These are phyloP conservation scores for Fistularia commersonii DNA, from an alignment of 2,797 vertebrate genomes.

Conservation along the genomic window DNA sequence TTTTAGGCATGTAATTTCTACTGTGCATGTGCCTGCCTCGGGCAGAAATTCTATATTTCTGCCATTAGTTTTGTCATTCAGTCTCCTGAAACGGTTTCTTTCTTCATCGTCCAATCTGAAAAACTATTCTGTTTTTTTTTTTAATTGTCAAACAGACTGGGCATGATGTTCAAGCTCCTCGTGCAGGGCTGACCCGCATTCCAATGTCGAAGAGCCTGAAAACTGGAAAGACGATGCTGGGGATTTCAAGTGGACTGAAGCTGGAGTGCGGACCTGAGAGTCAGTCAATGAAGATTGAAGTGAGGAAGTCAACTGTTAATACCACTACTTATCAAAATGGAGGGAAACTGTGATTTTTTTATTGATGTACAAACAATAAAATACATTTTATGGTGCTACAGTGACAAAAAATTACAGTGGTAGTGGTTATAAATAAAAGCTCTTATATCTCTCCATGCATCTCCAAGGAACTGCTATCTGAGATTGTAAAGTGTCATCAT, in stretches of 20 bases:
- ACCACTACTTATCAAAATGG: constrained; percentile 79
- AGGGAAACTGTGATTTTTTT: constrained; percentile 82
- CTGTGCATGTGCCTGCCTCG: constrained; percentile 14
- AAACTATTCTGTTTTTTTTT: constrained; percentile 27
- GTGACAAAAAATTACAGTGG: constrained; percentile 10
- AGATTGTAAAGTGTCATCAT: constrained; percentile 21
- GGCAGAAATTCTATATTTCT: constrained; percentile 26
- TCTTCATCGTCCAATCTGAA: constrained; percentile 31
- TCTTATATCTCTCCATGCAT: constrained; percentile 6
- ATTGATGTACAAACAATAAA: not conserved
- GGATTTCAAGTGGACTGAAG: constrained; percentile 88
- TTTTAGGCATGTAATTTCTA: constrained; percentile 23
- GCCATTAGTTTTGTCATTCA: constrained; percentile 7
- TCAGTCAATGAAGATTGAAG: constrained; percentile 95
- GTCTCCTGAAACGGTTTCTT: constrained; percentile 9
- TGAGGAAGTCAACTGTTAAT: constrained; percentile 88
- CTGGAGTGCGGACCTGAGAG: constrained; percentile 89
- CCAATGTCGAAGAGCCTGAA: constrained; percentile 99
- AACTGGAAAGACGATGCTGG: constrained; percentile 90
- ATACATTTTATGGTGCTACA: constrained; percentile 20
- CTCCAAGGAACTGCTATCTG: no score
- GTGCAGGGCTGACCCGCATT: constrained; percentile 91
- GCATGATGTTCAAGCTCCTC: constrained; percentile 83
- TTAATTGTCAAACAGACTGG: constrained; percentile 73
- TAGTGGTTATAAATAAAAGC: constrained; percentile 3